A percentile compares a stretch with the other conserved stretches of the same genome.
Conservation (phyloP, 1,140 invertebrate species). For the Drosophila sucinea region DNA sequence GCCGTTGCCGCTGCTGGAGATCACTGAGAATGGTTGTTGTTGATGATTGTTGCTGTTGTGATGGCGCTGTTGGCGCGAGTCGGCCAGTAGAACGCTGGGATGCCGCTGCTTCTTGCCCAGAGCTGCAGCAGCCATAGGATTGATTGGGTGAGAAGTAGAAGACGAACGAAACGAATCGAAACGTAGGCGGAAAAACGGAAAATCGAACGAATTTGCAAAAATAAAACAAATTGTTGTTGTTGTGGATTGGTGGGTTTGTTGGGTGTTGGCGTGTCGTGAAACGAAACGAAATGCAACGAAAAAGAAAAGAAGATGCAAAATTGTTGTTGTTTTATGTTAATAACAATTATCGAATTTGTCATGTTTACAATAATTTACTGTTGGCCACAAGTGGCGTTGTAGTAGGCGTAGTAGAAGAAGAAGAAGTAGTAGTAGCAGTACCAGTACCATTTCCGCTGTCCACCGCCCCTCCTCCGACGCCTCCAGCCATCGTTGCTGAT, state of each 20-base stretch:
- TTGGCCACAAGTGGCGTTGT: slow-evolving; percentile 83
- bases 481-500: slow-evolving; percentile 15
- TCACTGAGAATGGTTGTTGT: slow-evolving; percentile 56
- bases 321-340: slow-evolving; percentile 83
- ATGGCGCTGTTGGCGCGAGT: slow-evolving; percentile 54
- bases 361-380: slow-evolving; percentile 84
- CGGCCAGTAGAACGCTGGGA: slow-evolving; percentile 40
- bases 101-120: slow-evolving; percentile 43
- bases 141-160: not conserved
- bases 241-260: slow-evolving; percentile 31
- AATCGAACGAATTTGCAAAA: slow-evolving; percentile 42
- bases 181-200: slow-evolving; percentile 35
- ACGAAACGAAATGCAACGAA: slow-evolving; percentile 57
- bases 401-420: slow-evolving; percentile 79
- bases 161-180: slow-evolving; percentile 41
- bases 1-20: slow-evolving; percentile 62
- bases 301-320: slow-evolving; percentile 79
- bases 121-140: slow-evolving; percentile 41
- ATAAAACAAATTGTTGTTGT: slow-evolving; percentile 66
- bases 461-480: slow-evolving; percentile 39
- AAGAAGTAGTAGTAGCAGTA: slow-evolving; percentile 79
- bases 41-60: slow-evolving; percentile 40
- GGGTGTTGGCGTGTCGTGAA: slow-evolving; percentile 32
- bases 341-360: slow-evolving; percentile 80
- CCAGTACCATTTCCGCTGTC: slow-evolving; percentile 75